These are phyloP conservation scores for Scotopteryx bipunctaria DNA, from an alignment of 2,888 invertebrate species.

Conservation along the genomic window DNA sequence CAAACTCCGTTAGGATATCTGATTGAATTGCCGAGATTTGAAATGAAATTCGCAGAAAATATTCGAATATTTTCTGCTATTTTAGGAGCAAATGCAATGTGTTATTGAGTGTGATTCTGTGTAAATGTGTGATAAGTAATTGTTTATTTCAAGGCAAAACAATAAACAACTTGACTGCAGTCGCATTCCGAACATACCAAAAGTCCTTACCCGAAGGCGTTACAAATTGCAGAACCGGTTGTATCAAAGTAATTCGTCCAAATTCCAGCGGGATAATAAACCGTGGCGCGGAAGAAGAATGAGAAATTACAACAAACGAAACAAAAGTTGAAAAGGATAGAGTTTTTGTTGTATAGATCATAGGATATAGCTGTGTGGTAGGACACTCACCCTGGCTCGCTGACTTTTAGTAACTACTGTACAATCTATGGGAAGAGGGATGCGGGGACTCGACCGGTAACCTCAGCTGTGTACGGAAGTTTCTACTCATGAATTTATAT, in stretches of 20 bases:
- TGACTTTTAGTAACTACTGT: background rate
- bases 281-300: constrained; percentile 31
- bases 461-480: constrained; percentile 48
- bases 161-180: constrained; percentile 25
- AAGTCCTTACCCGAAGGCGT: constrained; percentile 31
- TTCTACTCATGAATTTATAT: constrained; percentile 30
- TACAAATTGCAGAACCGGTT: constrained; percentile 36
- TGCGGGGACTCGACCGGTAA: constrained; percentile 28
- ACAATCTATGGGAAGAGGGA: constrained; percentile 27
- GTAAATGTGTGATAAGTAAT: too few species aligned
- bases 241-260: constrained; percentile 30
- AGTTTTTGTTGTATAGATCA: constrained; percentile 51
- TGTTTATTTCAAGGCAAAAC: constrained; percentile 11
- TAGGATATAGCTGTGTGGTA: constrained; percentile 47
- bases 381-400: constrained; percentile 56
- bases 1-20: constrained; percentile 38
- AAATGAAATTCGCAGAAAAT: constrained; percentile 23
- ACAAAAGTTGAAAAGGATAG: constrained; percentile 51
- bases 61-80: background rate
- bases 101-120: too few species aligned
- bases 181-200: constrained; percentile 31
- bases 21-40: constrained; percentile 42
- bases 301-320: constrained; percentile 42
- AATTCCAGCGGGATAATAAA: constrained; percentile 32
- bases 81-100: too few species aligned